Evolutionary conservation across 1,140 invertebrate species (phyloP).

Genomic region (Lutraria rhynchaena): DNA sequence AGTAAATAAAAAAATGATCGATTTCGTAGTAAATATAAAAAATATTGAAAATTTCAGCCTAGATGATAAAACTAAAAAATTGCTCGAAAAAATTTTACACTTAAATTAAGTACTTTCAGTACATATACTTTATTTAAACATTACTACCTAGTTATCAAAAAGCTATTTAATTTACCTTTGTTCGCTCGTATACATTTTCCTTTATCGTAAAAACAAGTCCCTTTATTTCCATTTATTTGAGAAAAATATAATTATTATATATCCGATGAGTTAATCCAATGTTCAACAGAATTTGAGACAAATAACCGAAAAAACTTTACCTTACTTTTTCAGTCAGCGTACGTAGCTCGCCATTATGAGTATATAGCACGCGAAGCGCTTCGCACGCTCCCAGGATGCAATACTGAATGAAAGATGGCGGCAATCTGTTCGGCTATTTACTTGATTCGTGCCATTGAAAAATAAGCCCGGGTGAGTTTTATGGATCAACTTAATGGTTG

Average conservation of each 20-base stretch:
- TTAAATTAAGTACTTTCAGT: background rate
- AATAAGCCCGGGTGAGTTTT: too few species aligned
- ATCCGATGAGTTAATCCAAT: background rate
- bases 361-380: slow-evolving; percentile 2
- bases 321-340: background rate
- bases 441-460: too few species aligned
- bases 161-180: slow-evolving; percentile 26
- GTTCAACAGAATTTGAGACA: background rate
- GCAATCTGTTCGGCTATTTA: slow-evolving; percentile 2
- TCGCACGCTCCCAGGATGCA: slow-evolving; percentile 7
- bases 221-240: slow-evolving; percentile 2
- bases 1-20: background rate
- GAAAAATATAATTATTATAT: background rate
- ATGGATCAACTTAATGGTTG: too few species aligned
- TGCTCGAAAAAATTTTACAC: too few species aligned
- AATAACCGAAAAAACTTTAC: background rate
- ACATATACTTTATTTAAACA: background rate
- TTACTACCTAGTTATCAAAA: background rate
- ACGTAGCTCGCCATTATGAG: slow-evolving; percentile 27
- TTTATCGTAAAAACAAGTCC: background rate
- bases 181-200: background rate
- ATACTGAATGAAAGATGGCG: slow-evolving; percentile 39
- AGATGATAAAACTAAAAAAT: background rate
- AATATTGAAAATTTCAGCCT: background rate
- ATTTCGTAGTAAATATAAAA: background rate